Evolutionary conservation across 2,797 vertebrate genomes (phyloP), one percentile per base, ranked within the genome.

Genomic region (Bufotes viridis): DNA sequence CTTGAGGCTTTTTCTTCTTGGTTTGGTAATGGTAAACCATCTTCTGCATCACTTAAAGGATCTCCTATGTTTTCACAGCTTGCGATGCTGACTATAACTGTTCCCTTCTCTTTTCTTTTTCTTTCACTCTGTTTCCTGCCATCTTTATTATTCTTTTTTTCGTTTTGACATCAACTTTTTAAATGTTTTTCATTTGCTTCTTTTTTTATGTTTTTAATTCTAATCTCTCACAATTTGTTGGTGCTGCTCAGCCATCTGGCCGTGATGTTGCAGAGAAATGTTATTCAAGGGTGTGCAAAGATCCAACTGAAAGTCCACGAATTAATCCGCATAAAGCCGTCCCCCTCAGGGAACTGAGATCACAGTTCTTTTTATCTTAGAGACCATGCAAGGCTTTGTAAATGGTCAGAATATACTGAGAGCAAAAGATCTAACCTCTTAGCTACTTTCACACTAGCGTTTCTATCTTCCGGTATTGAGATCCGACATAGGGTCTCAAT

Each of bases 241-340:
- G 92, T 91, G 94, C 94, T 95, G 90, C 92, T 92, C 92, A 94
- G 94, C 92, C 94, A 92, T 93, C 94, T 90, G 90, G 94, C 93
- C 93, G 93, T 92, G 94, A 94, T 92, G 87, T 93, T 89, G 92
- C 92, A 58, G 92, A 89, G 91, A 92, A 94, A 90, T 93, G 91
- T 92, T 93, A 93, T 94, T 95, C 94, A 90, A 93, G 95, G 95
- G 94, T 95, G 94, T 95, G 94, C 94, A 94, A 94, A 95, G 95
- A 95, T 74, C 90, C 93, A 3, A 90, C 93, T 86, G 90, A 93
- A 0, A 94, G 92, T 65, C 93, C 93, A 87, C 91, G 49, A 82
- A 74, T 91, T 29, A 93, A 95, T 79, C 94, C 94, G 42, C 92
- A 93, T 89, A 94, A 93, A 69, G 58, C 95, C 49, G 91, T 93